A percentile compares a stretch with the other conserved stretches of the same genome.
Evolutionary conservation across 2,797 vertebrate species (phyloP).

Genomic region (Acanthurus tractus): DNA sequence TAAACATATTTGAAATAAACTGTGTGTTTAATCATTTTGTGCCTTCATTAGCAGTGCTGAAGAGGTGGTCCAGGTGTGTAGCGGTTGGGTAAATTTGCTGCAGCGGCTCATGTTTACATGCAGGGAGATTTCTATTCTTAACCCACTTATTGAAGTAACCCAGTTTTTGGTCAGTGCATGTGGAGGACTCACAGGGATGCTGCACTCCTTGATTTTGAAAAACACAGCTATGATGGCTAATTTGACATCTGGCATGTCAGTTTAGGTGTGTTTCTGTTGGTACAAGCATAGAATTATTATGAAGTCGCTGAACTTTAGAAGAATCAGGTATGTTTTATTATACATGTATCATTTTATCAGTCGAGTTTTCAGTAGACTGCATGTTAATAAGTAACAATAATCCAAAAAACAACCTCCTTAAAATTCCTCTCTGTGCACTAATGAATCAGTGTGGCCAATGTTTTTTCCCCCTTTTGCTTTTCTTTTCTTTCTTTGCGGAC

Average conservation of each 20-base stretch:
- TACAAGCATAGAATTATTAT: neutral
- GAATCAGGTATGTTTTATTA: neutral
- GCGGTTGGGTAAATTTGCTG: conserved; percentile 53
- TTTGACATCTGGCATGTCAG: neutral
- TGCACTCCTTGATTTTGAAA: neutral
- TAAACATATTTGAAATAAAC: conserved; percentile 68
- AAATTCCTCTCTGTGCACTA: neutral
- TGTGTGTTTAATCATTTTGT: conserved; percentile 69
- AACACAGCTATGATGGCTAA: neutral
- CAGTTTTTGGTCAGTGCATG: conserved; percentile 48
- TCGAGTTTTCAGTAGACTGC: neutral
- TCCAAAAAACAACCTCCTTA: neutral
- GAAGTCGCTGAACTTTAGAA: neutral
- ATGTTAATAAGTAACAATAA: neutral
- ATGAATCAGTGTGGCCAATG: neutral
- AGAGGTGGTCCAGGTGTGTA: conserved; percentile 73
- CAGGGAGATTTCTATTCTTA: conserved; percentile 59
- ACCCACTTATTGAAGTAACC: conserved; percentile 61
- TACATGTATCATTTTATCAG: neutral
- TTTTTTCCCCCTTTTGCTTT: neutral
- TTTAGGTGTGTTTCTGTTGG: neutral
- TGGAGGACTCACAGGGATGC: conserved; percentile 24
- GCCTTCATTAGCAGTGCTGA: conserved; percentile 49
- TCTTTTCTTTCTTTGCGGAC: neutral
- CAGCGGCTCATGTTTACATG: conserved; percentile 57